A percentile compares a stretch with the other conserved stretches of the same genome.
These are phyloP conservation scores for Ceratina calcarata DNA, from an alignment of 1,140 invertebrate species.

Conservation along the genomic window DNA sequence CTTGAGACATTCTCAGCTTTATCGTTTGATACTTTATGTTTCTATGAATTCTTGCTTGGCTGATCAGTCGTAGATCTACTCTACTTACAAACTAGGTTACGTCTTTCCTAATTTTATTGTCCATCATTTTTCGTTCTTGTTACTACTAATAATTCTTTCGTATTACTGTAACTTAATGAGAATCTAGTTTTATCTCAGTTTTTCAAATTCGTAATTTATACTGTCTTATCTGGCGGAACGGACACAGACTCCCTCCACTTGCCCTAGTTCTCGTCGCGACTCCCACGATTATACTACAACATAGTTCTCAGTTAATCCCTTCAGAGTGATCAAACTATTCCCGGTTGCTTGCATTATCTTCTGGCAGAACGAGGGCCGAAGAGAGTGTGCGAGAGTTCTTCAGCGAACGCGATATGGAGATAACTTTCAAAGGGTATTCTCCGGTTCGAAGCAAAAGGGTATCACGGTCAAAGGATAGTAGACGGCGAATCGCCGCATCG, in stretches of 20 bases:
- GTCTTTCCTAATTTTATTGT: too few relatives aligned
- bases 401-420: slow-evolving; percentile 50
- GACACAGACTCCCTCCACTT: background rate
- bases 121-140: too few relatives aligned
- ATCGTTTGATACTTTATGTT: too few relatives aligned
- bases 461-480: slow-evolving; percentile 52
- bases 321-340: slow-evolving; percentile 42
- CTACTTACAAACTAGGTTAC: too few relatives aligned
- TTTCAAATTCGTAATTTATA: background rate
- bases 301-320: slow-evolving; percentile 11
- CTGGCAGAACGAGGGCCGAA: background rate
- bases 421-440: slow-evolving; percentile 57
- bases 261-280: background rate
- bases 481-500: slow-evolving; percentile 4
- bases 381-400: slow-evolving; percentile 40
- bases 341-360: background rate
- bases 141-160: too few relatives aligned
- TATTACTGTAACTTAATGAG: too few relatives aligned
- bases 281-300: background rate
- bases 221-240: background rate
- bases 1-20: too few relatives aligned
- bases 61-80: too few relatives aligned
- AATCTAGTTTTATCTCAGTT: background rate
- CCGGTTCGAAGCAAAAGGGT: slow-evolving; percentile 20
- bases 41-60: too few relatives aligned